Percentiles rank a stretch among this genome's conserved stretches.
Evolutionary conservation across 1,140 invertebrate species (phyloP).

Genomic region (Prorops nasuta): DNA sequence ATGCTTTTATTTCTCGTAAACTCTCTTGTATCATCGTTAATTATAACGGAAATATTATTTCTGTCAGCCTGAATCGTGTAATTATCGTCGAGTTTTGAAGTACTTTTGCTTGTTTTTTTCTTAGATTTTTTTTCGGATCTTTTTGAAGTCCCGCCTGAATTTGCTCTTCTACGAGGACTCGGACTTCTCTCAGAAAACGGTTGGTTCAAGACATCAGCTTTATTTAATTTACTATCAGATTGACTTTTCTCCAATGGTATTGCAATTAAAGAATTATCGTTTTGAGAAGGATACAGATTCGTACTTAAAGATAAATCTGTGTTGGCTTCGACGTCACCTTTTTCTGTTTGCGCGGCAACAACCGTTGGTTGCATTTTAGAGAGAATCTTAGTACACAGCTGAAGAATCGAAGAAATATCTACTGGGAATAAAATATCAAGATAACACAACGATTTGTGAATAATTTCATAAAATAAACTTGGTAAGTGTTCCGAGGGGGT

Average conservation of each 20-base stretch:
- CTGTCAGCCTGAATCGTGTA: constrained; percentile 30
- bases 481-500: constrained; percentile 80
- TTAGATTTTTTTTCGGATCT: constrained; percentile 49
- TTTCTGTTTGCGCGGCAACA: constrained; percentile 34
- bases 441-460: constrained; percentile 61
- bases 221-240: constrained; percentile 65
- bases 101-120: constrained; percentile 48
- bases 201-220: constrained; percentile 39
- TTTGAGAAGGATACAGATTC: constrained; percentile 5
- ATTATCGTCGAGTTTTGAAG: constrained; percentile 45
- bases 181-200: constrained; percentile 39
- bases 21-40: constrained; percentile 37
- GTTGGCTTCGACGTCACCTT: constrained; percentile 21
- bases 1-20: constrained; percentile 43
- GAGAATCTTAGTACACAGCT: constrained; percentile 74
- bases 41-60: constrained; percentile 40
- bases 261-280: constrained; percentile 33
- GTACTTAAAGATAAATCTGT: constrained; percentile 16
- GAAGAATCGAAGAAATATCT: constrained; percentile 67
- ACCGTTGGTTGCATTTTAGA: constrained; percentile 72
- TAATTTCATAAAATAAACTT: constrained; percentile 68
- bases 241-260: constrained; percentile 65
- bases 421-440: constrained; percentile 61
- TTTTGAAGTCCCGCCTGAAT: constrained; percentile 47
- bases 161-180: constrained; percentile 47